Percentiles rank a stretch among this genome's conserved stretches.
phyloP scores from a whole-genome alignment of 2,888 invertebrate species.

The Drosophila sordidula region DNA sequence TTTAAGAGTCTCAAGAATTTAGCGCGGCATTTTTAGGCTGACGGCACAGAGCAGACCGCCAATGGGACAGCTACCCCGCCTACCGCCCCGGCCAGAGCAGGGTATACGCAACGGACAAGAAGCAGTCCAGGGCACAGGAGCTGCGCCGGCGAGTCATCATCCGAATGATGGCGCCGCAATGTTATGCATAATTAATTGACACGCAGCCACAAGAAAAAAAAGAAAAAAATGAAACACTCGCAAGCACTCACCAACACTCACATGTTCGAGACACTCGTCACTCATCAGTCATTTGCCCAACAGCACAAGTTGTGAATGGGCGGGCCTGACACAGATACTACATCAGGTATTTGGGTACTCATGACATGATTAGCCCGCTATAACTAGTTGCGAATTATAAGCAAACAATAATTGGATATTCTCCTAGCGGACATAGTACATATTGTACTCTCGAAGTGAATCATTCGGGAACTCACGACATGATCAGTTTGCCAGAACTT shows the following conservation, averaged over 20 bases:
- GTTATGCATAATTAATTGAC: slow-evolving; percentile 64
- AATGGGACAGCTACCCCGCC: slow-evolving; percentile 13
- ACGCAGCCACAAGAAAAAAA: slow-evolving; percentile 15
- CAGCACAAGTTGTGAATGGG: slow-evolving; percentile 42
- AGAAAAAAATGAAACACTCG: slow-evolving; percentile 1
- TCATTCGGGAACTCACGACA: too few relatives aligned
- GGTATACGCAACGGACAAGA: neutral
- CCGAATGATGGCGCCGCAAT: slow-evolving; percentile 53
- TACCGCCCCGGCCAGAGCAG: neutral
- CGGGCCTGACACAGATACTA: slow-evolving; percentile 21
- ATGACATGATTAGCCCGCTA: neutral
- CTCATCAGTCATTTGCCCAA: slow-evolving; percentile 47
- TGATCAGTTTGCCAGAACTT: neutral
- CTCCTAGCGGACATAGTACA: too few relatives aligned
- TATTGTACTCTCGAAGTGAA: too few relatives aligned
- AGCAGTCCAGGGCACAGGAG: slow-evolving; percentile 6
- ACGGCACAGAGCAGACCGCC: slow-evolving; percentile 20
- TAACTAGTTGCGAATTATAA: neutral
- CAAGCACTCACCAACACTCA: neutral
- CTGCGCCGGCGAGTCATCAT: slow-evolving; percentile 5
- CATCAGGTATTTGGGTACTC: neutral
- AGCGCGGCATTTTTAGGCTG: slow-evolving; percentile 72
- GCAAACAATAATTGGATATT: neutral
- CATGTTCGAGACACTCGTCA: slow-evolving; percentile 42
- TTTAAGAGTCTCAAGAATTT: slow-evolving; percentile 71